phyloP scores from a whole-genome alignment of 2,888 invertebrate species.

The Aphodius granarius region DNA sequence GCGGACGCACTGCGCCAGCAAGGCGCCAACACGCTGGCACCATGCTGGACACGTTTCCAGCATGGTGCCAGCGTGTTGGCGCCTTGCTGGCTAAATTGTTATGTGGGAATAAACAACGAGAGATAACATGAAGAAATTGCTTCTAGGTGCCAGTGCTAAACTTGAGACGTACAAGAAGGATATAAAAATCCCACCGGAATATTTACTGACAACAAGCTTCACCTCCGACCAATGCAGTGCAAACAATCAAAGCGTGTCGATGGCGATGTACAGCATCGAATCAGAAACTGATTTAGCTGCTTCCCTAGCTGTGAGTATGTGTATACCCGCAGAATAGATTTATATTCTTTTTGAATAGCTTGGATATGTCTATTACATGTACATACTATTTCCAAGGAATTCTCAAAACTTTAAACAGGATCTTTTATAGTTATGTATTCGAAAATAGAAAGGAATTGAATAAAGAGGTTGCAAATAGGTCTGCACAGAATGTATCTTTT shows the following conservation, averaged over 20 bases:
- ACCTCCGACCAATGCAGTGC: not conserved
- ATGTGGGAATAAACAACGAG: too few species aligned
- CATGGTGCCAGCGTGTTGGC: too few species aligned
- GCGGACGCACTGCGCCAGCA: too few species aligned
- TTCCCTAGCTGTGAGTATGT: not conserved
- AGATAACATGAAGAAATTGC: too few species aligned
- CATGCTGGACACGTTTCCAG: too few species aligned
- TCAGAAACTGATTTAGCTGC: not conserved
- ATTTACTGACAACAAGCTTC: not conserved
- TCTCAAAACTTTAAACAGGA: not conserved
- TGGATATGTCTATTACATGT: not conserved
- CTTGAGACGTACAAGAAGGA: slow-evolving; percentile 14
- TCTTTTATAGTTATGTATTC: too few species aligned
- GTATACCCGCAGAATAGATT: not conserved
- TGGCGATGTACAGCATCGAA: not conserved
- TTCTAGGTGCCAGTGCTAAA: slow-evolving; percentile 11
- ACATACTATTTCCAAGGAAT: too few species aligned
- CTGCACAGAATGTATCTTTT: not conserved
- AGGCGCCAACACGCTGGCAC: too few species aligned
- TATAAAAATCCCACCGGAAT: slow-evolving; percentile 16
- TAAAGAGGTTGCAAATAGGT: not conserved
- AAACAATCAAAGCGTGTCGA: not conserved
- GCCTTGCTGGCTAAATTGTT: too few species aligned
- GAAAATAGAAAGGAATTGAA: too few species aligned
- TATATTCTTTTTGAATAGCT: not conserved